Evolutionary conservation across 2,797 vertebrate species (phyloP).

Genomic region (Cryptoblepharus egeriae): DNA sequence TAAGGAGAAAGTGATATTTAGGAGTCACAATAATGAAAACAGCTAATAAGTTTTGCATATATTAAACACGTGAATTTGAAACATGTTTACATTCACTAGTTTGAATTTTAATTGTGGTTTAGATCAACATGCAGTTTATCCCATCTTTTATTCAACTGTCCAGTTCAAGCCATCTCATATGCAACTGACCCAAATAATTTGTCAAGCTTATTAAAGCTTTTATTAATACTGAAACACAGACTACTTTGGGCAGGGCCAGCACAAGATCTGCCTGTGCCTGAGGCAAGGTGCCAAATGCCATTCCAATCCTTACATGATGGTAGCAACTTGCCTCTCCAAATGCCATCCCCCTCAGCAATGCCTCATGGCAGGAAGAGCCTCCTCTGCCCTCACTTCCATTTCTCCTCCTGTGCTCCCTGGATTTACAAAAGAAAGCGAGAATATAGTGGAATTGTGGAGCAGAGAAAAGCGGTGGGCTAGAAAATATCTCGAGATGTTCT

Average conservation of each 20-base stretch:
- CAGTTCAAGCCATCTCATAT: slow-evolving; percentile 1
- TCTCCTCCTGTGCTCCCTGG: too few species aligned
- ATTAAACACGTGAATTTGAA: slow-evolving; percentile 29
- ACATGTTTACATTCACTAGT: slow-evolving; percentile 16
- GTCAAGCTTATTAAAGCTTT: background rate
- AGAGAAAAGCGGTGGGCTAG: too few species aligned
- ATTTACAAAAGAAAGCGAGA: too few species aligned
- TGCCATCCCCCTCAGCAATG: too few species aligned
- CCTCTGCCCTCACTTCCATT: too few species aligned
- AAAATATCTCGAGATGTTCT: too few species aligned
- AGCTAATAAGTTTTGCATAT: slow-evolving; percentile 42
- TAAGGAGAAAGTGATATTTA: background rate
- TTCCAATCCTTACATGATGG: too few species aligned
- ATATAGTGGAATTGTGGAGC: too few species aligned
- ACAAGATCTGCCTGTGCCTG: too few species aligned
- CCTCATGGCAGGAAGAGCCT: too few species aligned
- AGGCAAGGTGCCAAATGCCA: too few species aligned
- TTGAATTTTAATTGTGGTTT: slow-evolving; percentile 39
- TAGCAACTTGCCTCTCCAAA: too few species aligned
- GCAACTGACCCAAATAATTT: slow-evolving; percentile 30
- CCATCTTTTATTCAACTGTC: slow-evolving; percentile 19
- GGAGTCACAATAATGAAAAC: slow-evolving; percentile 7
- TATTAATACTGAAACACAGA: slow-evolving; percentile 14
- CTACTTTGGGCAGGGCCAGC: background rate
- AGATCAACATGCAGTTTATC: slow-evolving; percentile 38